Conservation (phyloP, 1,140 invertebrate genomes). For the Odontomachus brunneus region DNA sequence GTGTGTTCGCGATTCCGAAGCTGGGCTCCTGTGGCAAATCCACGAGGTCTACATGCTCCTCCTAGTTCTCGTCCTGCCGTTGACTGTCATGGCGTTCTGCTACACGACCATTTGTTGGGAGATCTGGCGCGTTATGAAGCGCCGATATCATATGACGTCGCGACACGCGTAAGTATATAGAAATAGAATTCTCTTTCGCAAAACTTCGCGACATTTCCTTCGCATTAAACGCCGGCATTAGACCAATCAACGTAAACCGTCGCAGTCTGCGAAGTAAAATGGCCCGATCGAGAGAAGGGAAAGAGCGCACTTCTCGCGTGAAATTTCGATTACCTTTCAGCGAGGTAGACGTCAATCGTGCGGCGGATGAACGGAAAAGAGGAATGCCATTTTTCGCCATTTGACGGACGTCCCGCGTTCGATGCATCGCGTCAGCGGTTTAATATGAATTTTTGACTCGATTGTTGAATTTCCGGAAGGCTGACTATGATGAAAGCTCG, state of each 20-base stretch:
- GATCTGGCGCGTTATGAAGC: slow-evolving; percentile 88
- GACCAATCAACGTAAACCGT: too few species aligned
- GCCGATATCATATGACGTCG: slow-evolving; percentile 86
- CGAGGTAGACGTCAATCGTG: not conserved
- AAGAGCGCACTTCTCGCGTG: not conserved
- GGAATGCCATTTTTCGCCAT: not conserved
- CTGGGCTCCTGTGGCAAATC: slow-evolving; percentile 84
- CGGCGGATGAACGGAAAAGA: not conserved
- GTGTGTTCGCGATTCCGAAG: slow-evolving; percentile 87
- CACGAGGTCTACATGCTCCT: slow-evolving; percentile 90
- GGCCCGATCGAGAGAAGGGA: slow-evolving; percentile 3
- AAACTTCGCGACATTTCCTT: too few species aligned
- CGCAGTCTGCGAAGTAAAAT: too few species aligned
- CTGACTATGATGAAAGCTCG: not conserved
- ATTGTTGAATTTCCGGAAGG: slow-evolving; percentile 22
- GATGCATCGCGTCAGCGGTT: not conserved
- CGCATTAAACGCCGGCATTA: too few species aligned
- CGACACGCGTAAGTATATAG: slow-evolving; percentile 83
- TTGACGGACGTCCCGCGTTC: not conserved
- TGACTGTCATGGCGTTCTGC: slow-evolving; percentile 88
- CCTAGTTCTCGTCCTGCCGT: slow-evolving; percentile 88
- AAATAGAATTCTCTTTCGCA: not conserved
- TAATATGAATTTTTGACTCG: slow-evolving; percentile 22
- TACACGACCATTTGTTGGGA: slow-evolving; percentile 89
- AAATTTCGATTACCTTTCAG: too few species aligned